Evolutionary conservation across 2,113 vertebrate genomes (phyloP).

Genomic region (Rhegmatorhina hoffmannsi): DNA sequence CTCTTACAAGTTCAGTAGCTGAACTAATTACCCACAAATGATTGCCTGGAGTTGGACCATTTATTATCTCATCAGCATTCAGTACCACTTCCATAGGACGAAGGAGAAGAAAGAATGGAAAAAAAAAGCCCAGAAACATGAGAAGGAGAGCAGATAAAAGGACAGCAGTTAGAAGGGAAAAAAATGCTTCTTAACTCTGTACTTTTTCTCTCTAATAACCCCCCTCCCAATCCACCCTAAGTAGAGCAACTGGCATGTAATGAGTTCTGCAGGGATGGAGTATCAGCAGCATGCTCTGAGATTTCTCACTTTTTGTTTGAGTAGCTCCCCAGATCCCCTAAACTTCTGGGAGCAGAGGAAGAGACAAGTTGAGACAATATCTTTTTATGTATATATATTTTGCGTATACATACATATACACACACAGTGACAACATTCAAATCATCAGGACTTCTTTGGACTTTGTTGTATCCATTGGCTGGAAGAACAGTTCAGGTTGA

Average conservation of each 20-base stretch:
- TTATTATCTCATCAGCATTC: slow-evolving; percentile 66
- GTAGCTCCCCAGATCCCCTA: not conserved
- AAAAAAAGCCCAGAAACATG: slow-evolving; percentile 31
- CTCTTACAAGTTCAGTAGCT: slow-evolving; percentile 55
- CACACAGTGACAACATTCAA: not conserved
- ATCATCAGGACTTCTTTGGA: not conserved
- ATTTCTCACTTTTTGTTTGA: not conserved
- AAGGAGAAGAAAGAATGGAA: slow-evolving; percentile 33
- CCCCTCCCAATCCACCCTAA: not conserved
- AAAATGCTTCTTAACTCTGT: slow-evolving; percentile 52
- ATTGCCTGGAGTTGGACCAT: slow-evolving; percentile 64
- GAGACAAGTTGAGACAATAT: not conserved
- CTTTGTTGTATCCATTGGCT: not conserved
- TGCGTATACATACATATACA: not conserved
- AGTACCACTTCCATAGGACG: slow-evolving; percentile 36
- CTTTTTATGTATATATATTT: not conserved
- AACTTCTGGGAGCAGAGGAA: not conserved
- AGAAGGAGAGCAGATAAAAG: slow-evolving; percentile 55
- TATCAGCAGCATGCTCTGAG: not conserved
- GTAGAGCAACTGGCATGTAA: slow-evolving; percentile 37
- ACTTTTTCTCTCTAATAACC: slow-evolving; percentile 51
- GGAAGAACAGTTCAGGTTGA: not conserved
- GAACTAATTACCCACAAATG: slow-evolving; percentile 70
- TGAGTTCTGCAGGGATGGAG: slow-evolving; percentile 39
- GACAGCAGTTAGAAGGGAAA: slow-evolving; percentile 35